Conservation (phyloP, 2,888 invertebrate genomes). For the Eristalinus sepulchralis region DNA sequence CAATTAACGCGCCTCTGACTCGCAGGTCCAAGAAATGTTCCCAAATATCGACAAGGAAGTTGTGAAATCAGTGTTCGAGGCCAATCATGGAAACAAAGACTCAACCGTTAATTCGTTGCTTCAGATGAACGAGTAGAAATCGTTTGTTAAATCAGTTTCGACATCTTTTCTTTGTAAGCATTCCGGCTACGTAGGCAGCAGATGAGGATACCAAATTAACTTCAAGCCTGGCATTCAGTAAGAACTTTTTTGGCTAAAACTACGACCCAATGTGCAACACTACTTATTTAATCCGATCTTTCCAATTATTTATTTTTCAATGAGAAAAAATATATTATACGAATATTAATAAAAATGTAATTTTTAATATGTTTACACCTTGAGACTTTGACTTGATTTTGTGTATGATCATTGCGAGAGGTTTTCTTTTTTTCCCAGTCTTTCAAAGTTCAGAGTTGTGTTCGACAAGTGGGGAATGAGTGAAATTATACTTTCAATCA, state of each 20-base stretch:
- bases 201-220: slow-evolving; percentile 43
- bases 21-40: slow-evolving; percentile 96
- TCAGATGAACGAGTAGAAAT: slow-evolving; percentile 87
- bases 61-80: slow-evolving; percentile 93
- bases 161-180: slow-evolving; percentile 36
- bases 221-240: slow-evolving; percentile 7
- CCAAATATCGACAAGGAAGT: slow-evolving; percentile 96
- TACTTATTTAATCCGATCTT: slow-evolving; percentile 58
- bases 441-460: too few relatives aligned
- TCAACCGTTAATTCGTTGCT: slow-evolving; percentile 94
- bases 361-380: slow-evolving; percentile 49
- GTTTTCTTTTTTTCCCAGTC: too few relatives aligned
- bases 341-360: slow-evolving; percentile 58
- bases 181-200: slow-evolving; percentile 45
- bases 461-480: too few relatives aligned
- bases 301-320: slow-evolving; percentile 57
- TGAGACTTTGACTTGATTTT: not conserved
- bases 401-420: not conserved
- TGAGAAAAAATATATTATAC: slow-evolving; percentile 37
- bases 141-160: not conserved
- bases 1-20: not conserved
- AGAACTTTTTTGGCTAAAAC: slow-evolving; percentile 25
- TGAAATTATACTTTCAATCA: too few relatives aligned
- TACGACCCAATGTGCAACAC: slow-evolving; percentile 33
- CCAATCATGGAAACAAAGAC: slow-evolving; percentile 94